Conservation (phyloP, 1,140 invertebrate genomes). For the Streblospio benedicti region DNA sequence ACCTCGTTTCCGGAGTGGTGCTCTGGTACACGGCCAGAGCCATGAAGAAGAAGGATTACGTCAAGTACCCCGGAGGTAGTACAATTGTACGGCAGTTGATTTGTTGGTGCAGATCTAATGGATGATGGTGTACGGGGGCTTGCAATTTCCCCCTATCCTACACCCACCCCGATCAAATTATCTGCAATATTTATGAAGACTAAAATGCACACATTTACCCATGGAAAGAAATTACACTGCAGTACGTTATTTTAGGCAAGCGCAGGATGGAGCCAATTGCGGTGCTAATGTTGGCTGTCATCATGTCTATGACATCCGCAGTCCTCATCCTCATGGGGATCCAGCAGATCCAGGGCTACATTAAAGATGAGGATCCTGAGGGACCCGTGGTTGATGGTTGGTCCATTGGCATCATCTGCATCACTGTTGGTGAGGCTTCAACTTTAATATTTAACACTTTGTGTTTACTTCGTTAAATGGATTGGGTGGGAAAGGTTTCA, state of each 20-base stretch:
- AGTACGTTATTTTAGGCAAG: constrained; percentile 10
- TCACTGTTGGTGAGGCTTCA: constrained; percentile 22
- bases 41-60: constrained; percentile 35
- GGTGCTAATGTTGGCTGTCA: constrained; percentile 30
- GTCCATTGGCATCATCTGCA: not conserved
- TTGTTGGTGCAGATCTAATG: not conserved
- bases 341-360: no score
- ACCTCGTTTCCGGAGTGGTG: constrained; percentile 36
- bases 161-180: no score
- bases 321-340: constrained; percentile 40
- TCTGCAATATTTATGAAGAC: no score
- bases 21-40: constrained; percentile 33
- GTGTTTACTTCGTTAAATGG: no score
- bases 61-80: constrained; percentile 33
- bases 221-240: no score
- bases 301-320: constrained; percentile 37
- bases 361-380: constrained; percentile 26
- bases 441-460: no score
- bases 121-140: not conserved
- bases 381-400: constrained; percentile 17
- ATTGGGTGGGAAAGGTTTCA: no score
- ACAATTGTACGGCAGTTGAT: not conserved
- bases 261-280: constrained; percentile 39
- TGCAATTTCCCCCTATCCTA: not conserved
- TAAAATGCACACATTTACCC: no score